A percentile compares a stretch with the other conserved stretches of the same genome.
Evolutionary conservation across 2,113 vertebrate species (phyloP).

Genomic region (Desmodus rotundus): DNA sequence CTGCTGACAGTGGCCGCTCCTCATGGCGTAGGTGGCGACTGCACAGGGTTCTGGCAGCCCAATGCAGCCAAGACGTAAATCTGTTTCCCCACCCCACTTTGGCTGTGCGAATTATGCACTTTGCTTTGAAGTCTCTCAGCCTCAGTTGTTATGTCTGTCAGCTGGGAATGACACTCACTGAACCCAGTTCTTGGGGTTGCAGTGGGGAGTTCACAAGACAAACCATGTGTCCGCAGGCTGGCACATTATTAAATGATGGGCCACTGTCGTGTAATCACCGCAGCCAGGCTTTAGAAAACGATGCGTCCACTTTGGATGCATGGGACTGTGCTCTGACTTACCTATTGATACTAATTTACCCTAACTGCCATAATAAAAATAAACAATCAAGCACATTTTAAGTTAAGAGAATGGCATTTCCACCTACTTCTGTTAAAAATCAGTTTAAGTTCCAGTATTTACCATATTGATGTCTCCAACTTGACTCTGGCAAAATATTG

Average conservation of each 20-base stretch:
- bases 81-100: background rate
- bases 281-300: background rate
- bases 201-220: background rate
- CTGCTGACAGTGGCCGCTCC: background rate
- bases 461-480: background rate
- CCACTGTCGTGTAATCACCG: background rate
- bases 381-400: background rate
- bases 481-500: background rate
- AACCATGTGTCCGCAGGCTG: background rate
- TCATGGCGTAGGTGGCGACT: rapidly evolving
- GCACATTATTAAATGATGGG: background rate
- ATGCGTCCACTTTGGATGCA: background rate
- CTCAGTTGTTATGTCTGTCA: background rate
- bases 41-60: background rate
- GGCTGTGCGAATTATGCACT: background rate
- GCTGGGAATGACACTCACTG: background rate
- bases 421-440: background rate
- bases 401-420: background rate
- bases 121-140: background rate
- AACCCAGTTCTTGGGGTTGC: background rate
- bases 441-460: background rate
- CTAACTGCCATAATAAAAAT: background rate
- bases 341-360: background rate
- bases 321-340: background rate
- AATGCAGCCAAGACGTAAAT: background rate